Base-by-base conservation (phyloP, 2,888 invertebrate genomes). In the Seira ritae region DNA sequence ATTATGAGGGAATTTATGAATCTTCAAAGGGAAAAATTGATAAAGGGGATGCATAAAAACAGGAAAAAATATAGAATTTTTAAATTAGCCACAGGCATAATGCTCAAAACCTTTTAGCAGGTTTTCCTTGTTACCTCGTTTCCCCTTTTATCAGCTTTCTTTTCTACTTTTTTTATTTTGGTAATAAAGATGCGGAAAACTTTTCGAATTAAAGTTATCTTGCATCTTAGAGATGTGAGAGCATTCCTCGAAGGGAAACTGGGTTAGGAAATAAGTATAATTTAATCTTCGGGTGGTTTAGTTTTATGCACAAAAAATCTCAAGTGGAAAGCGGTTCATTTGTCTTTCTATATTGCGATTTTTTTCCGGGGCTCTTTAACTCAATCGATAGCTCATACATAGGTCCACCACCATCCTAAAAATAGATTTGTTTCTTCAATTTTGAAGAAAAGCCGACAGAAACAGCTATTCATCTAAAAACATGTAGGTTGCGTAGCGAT, bases 251-350 rank as follows among this genome's bases (percentile, higher is more conserved):
- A 50, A 50, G n/a, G n/a, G n/a, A n/a, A 50, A 50, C 6, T 50
- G 50, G 50, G 50, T 50, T 50, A 50, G 50, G 50, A 50, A 50
- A 50, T 50, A 50, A 50, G 15, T 50, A n/a, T 50, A 50, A 50
- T 50, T 50, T n/a, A 50, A 50, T 50, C 50, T 50, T n/a, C 15
- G 2, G 17, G 15, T 50, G 12, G 15, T 50, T 50, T 50, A 50
- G 3, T 50, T 50, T n/a, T 50, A 50, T n/a, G n/a, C 17, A 50
- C 50, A 50, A 50, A 50, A 50, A 50, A n/a, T 50, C 15, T 50
- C 50, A 50, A 50, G 6, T 50, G 50, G 50, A 50, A 50, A 8
- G 50, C 12, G 50, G 50, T n/a, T n/a, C 50, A 50, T n/a, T n/a
- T n/a, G n/a, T 50, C 50, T n/a, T 4, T 8, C 31, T 8, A 8